phyloP scores from a whole-genome alignment of 2,797 vertebrate genomes.

The Girardinus metallicus region DNA sequence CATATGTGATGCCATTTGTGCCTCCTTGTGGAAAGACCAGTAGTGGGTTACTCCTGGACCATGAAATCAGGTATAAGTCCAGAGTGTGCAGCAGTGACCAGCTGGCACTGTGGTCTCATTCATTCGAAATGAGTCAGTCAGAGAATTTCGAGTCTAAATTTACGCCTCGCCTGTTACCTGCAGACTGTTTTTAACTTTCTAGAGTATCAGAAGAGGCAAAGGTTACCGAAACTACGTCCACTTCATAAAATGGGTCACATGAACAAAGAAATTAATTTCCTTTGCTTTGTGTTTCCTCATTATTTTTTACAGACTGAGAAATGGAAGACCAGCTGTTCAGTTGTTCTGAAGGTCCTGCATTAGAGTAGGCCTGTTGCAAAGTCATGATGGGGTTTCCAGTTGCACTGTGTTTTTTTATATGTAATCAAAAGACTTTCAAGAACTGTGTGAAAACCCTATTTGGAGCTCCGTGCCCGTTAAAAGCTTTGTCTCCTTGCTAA shows the following conservation, averaged over 20 bases:
- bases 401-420: neutral
- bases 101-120: constrained; percentile 75
- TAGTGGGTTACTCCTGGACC: constrained; percentile 65
- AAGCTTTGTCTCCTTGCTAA: neutral
- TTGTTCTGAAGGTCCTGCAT: constrained; percentile 24
- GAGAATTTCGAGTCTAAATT: constrained; percentile 68
- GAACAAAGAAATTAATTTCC: constrained; percentile 30
- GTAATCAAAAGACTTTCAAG: neutral
- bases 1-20: constrained; percentile 80
- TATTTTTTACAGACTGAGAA: constrained; percentile 36
- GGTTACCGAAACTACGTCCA: constrained; percentile 24
- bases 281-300: constrained; percentile 4
- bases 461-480: neutral
- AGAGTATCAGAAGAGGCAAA: constrained; percentile 44
- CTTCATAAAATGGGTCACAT: constrained; percentile 25
- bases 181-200: constrained; percentile 44
- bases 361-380: constrained; percentile 7
- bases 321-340: constrained; percentile 31
- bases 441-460: neutral
- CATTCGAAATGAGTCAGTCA: constrained; percentile 78
- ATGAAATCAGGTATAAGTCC: constrained; percentile 80
- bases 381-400: constrained; percentile 16
- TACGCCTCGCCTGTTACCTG: constrained; percentile 61
- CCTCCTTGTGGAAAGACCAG: constrained; percentile 60
- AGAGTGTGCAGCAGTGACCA: constrained; percentile 67